Evolutionary conservation across 2,888 invertebrate species (phyloP).

Genomic region (Trachelus iudaicus): DNA sequence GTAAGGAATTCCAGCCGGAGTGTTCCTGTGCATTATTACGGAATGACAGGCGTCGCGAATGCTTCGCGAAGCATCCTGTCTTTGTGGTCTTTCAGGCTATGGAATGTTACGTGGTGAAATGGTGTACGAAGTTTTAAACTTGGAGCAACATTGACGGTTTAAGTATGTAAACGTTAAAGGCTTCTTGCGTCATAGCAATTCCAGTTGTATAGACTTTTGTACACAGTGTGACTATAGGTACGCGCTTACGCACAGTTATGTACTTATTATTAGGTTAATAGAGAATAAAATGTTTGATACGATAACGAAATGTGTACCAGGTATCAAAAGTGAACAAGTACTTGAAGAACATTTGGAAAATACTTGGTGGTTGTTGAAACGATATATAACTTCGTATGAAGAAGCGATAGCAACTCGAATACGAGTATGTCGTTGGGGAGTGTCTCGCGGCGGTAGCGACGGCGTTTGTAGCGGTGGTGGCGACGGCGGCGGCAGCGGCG

Average conservation of each 20-base stretch:
- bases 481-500: constrained; percentile 11
- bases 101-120: not conserved
- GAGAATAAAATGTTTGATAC: not conserved
- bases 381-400: not conserved
- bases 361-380: not conserved
- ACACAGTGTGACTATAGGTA: not conserved
- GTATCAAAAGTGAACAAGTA: not conserved
- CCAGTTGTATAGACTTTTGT: not conserved
- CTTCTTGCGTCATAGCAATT: not conserved
- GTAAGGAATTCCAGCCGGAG: not conserved
- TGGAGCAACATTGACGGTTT: not conserved
- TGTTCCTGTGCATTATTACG: not conserved
- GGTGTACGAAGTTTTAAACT: not conserved
- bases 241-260: not conserved
- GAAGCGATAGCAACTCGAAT: not conserved
- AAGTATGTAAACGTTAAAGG: not conserved
- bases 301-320: not conserved
- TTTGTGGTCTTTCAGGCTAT: not conserved
- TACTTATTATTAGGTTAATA: not conserved
- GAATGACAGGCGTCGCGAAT: not conserved
- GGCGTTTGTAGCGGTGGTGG: not conserved
- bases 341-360: not conserved
- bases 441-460: constrained; percentile 1
- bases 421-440: constrained; percentile 5
- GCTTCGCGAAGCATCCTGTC: not conserved